phyloP scores from a whole-genome alignment of 2,888 invertebrate genomes.

The Cephus rjabovi region DNA sequence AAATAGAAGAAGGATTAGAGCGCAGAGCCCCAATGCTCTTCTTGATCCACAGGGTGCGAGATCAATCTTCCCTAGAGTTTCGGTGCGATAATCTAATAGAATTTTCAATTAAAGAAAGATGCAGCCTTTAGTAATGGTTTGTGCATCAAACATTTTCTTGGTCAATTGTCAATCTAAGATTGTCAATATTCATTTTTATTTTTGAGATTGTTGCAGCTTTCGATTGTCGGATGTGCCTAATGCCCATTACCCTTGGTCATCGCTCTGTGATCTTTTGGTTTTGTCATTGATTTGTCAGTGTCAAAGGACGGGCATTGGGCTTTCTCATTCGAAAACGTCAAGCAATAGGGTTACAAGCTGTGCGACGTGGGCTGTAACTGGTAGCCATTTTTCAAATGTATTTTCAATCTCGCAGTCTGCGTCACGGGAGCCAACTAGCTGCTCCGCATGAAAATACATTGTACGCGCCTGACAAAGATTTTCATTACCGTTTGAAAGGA shows the following conservation, averaged over 20 bases:
- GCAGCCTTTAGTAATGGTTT: too few species aligned
- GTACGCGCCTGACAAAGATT: not conserved
- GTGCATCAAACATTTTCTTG: too few species aligned
- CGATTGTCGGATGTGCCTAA: too few species aligned
- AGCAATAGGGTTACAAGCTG: not conserved
- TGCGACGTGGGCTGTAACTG: too few species aligned
- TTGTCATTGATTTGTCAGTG: not conserved
- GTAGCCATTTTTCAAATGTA: not conserved
- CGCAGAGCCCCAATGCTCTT: not conserved
- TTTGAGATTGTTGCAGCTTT: not conserved
- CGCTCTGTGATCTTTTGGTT: not conserved
- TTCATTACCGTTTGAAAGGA: not conserved
- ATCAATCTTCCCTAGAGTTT: not conserved
- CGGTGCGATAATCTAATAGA: not conserved
- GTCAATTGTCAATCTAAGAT: not conserved
- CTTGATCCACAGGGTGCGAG: not conserved
- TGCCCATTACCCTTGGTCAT: too few species aligned
- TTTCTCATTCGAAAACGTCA: too few species aligned
- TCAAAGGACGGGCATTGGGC: too few species aligned
- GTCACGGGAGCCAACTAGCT: not conserved
- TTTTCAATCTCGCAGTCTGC: not conserved
- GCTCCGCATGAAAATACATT: not conserved
- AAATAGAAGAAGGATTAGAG: not conserved
- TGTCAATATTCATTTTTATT: not conserved
- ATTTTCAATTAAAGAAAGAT: not conserved